Conservation (phyloP, 2,888 invertebrate species). For the Sinelater perroti region DNA sequence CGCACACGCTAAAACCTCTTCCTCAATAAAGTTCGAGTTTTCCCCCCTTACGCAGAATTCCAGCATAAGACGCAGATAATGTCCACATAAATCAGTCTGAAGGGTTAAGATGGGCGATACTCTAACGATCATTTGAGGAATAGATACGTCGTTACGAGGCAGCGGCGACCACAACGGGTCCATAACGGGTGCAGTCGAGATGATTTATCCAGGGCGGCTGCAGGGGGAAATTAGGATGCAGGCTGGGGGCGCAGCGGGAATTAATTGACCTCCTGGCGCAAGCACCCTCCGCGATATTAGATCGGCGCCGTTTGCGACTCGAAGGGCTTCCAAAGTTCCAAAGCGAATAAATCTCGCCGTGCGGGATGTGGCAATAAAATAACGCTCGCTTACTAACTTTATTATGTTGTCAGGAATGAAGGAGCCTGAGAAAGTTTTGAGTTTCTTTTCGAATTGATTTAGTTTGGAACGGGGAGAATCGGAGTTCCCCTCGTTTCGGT, state of each 20-base stretch:
- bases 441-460: not conserved
- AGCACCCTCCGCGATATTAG: no score
- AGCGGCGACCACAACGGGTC: not conserved
- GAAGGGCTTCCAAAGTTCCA: no score
- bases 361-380: conserved; percentile 1
- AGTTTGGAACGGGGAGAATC: conserved; percentile 1
- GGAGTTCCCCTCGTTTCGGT: not conserved
- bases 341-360: not conserved
- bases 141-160: conserved; percentile 2
- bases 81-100: conserved; percentile 7
- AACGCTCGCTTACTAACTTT: conserved; percentile 1
- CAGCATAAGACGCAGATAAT: no score
- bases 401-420: conserved; percentile 5
- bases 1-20: no score
- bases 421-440: conserved; percentile 1
- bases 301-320: no score
- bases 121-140: conserved; percentile 2
- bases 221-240: conserved; percentile 11
- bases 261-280: conserved; percentile 18
- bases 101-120: not conserved
- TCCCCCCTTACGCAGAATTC: no score
- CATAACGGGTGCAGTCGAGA: no score
- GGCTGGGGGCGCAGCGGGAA: conserved; percentile 1
- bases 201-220: conserved; percentile 4
- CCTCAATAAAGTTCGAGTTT: no score